These are phyloP conservation scores for Drosophila seguyi DNA, from an alignment of 1,140 invertebrate species.

Conservation along the genomic window DNA sequence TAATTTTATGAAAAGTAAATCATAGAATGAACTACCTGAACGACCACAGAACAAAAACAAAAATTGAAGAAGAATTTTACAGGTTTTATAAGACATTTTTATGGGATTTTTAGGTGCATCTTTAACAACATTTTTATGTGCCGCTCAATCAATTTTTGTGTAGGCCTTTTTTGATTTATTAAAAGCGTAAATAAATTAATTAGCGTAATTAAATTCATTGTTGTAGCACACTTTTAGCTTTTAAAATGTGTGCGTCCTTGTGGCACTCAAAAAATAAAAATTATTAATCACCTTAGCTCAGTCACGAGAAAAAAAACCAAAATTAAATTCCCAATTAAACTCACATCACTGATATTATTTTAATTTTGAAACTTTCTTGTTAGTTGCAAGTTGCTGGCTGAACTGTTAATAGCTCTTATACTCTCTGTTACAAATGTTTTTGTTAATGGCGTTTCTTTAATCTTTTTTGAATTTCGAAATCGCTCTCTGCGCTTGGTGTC, in stretches of 20 bases:
- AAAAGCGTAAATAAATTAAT: conserved; percentile 1
- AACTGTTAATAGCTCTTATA: neutral
- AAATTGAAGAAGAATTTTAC: neutral
- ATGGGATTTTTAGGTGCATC: neutral
- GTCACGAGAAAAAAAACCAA: conserved; percentile 12
- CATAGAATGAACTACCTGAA: neutral
- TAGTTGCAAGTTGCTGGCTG: neutral
- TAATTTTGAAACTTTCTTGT: neutral
- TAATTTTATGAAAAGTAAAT: neutral
- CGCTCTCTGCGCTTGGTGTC: conserved; percentile 5
- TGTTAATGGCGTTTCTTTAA: neutral
- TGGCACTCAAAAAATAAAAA: conserved; percentile 37
- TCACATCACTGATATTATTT: conserved; percentile 5
- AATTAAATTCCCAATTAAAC: neutral
- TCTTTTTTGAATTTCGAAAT: conserved; percentile 11
- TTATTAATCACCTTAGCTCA: conserved; percentile 1
- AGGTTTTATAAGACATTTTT: neutral
- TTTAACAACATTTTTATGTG: conserved; percentile 1
- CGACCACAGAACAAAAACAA: neutral
- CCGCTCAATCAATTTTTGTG: conserved; percentile 11
- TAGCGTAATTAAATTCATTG: conserved; percentile 6
- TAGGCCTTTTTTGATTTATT: neutral
- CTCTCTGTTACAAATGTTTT: neutral
- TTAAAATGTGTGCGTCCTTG: conserved; percentile 3
- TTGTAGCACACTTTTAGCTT: conserved; percentile 12